Evolutionary conservation across 2,888 invertebrate species (phyloP).

Genomic region (Choreutis nemorana): DNA sequence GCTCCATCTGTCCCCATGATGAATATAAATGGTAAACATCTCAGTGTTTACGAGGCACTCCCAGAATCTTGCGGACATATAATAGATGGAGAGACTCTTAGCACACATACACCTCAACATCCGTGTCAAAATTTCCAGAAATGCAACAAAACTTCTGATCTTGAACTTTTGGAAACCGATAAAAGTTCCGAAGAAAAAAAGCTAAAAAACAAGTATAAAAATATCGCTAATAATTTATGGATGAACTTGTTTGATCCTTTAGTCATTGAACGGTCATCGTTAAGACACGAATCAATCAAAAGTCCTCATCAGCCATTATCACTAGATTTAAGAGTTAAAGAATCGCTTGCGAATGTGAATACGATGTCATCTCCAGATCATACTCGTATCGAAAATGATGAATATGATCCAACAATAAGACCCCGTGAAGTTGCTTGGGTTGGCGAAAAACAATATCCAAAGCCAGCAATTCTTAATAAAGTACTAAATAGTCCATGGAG

Average conservation of each 20-base stretch:
- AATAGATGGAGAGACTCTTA: constrained; percentile 20
- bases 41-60: constrained; percentile 23
- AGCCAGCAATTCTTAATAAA: constrained; percentile 48
- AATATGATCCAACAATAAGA: constrained; percentile 1
- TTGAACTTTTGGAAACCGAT: no score
- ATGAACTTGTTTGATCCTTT: no score
- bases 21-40: constrained; percentile 50
- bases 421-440: not conserved
- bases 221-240: no score
- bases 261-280: no score
- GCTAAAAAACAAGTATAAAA: no score
- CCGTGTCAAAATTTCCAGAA: no score
- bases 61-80: constrained; percentile 22
- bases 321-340: no score
- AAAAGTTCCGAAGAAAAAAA: no score
- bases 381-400: constrained; percentile 3
- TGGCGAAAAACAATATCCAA: constrained; percentile 10
- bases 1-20: constrained; percentile 42
- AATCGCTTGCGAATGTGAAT: constrained; percentile 4
- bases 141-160: no score
- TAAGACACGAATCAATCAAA: no score
- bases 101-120: no score
- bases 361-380: constrained; percentile 2
- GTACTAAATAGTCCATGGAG: constrained; percentile 68
- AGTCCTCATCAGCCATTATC: no score